Base-by-base conservation (phyloP, 2,888 invertebrate genomes). In the Sipha maydis region DNA sequence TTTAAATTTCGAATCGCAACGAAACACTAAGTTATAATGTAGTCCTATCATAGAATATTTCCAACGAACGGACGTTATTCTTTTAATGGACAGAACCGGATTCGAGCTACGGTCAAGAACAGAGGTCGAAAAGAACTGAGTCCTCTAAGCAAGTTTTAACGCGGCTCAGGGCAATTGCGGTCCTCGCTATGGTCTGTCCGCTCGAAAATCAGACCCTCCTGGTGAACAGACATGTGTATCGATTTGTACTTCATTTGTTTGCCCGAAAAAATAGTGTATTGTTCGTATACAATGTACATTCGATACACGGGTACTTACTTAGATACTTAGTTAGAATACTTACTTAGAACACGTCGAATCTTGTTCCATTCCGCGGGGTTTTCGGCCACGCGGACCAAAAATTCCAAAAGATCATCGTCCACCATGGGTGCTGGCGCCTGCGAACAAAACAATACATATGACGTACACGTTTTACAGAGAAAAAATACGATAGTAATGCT, bases 361-460 rank as follows among this genome's bases (percentile, higher is more conserved):
- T 89, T 86, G 71, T 90, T 90, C 90, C 90, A 90, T 38, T 90
- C 90, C 31, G 83, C 89, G 17, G 90, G 90, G 9, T 90, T 90
- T 54, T 90, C 90, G 0, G 90, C 90, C 34, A 90, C 90, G 25
- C 90, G 90, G 17, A 90, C 90, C 90, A 90, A 90, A 71, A 90
- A 86, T 25, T 90, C 90, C 48, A 90, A 84, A 21, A 90, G 88
- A 89, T 90, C 90, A 80, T 90, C 89, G 31, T 89, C 90, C 19
- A 85, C 85, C 67, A 48, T 9, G 9, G 79, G 78, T 5, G 88
- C 80, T 0, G 71, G 78, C 28, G 19, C 25, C 86, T 88, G 79
- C n/a, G 61, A 67, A 76, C 75, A 84, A 76, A 73, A 48, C 48
- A 11, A 48, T 48, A 2, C 3, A 14, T 14, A 14, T 14, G 14